Evolutionary conservation across 2,888 invertebrate genomes (phyloP), one percentile per base, ranked within the genome.

Genomic region (Ganaspis brasiliensis): DNA sequence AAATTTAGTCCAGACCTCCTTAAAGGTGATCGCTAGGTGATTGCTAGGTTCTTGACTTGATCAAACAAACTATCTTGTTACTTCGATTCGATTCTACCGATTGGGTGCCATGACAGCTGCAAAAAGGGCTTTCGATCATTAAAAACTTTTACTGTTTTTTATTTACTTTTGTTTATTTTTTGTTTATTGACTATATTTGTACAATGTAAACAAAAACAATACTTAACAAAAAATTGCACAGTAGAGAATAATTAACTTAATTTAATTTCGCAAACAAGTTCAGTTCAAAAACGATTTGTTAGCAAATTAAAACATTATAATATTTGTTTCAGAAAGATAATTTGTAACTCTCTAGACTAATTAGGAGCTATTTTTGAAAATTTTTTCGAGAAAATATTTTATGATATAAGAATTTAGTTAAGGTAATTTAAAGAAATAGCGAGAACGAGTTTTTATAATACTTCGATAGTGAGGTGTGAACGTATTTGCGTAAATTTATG

Each of bases 1-100:
- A 84, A 79, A 81, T 76, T 57, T 19, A 55, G 63, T 78, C 73
- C 74, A 57, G 26, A 74, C 70, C 24, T 70, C 40, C 19, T 78
- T 70, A 63, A 55, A 71, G 74, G 72, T 76, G 81, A 73, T 74
- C 78, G 73, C 72, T 40, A 84, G 76, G 82, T 86, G 80, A 86
- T 84, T 79, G 81, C 81, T 73, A 80, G 84, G 81, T 82, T 71
- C 72, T 71, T 8, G 40, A 63, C 8, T 79, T 85, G 79, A 79
- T 72, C 88, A 89, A 89, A 88, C 89, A 88, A 84, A 84, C 80
- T 80, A 81, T 81, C 79, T 73, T 49, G 63, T 31, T 37, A 73
- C 16, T 45, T 59, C 57, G 73, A 57, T 75, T 55, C 40, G 56
- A 59, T 72, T 37, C 26, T 59, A 14, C 72, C 40, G 52, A 24